Evolutionary conservation across 2,797 vertebrate species (phyloP), one percentile per base, ranked within the genome.

Genomic region (Sebastes minor): DNA sequence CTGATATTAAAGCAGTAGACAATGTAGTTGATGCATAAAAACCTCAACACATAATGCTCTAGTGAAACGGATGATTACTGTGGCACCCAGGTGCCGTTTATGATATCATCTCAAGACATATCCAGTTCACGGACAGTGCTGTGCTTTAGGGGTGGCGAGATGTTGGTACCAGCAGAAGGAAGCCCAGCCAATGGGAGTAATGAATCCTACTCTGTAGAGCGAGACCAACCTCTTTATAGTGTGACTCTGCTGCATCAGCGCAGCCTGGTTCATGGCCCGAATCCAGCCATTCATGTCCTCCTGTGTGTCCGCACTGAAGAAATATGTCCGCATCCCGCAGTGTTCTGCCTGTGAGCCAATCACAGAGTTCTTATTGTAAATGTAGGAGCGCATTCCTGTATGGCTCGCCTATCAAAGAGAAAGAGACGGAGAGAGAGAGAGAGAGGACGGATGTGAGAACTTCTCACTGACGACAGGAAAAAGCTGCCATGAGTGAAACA

Each of bases 271-370:
- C 99, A 99, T 99, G 90, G 97, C 98, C 83, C 95, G 94, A 92
- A 99, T 96, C 99, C 99, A 99, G 78, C 96, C 95, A 38, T 97
- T 99, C 98, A 99, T 98, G 87, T 99, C 99, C 93, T 99, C 98
- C 77, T 97, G 97, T 62, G 98, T 99, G 91, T 99, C 99, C 0
- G 99, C 98, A 64, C 98, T 99, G 96, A 99, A 99, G 96, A 96
- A 99, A 95, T 99, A 99, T 1, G 98, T 99, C 91, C 99, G 93
- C 98, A 99, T 99, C 91, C 97, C 97, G 3, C 97, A 96, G 93
- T 98, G 97, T 94, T 99, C 98, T 0, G 97, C 97, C 95, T 97
- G 97, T 25, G 97, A 97, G 95, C 97, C 97, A 96, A 96, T 95
- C 81, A 96, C 93, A 96, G 97, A 97, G 92, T 96, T 97, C 95